Base-by-base conservation (phyloP, 2,797 vertebrate species). In the Phylloscopus collybita region DNA sequence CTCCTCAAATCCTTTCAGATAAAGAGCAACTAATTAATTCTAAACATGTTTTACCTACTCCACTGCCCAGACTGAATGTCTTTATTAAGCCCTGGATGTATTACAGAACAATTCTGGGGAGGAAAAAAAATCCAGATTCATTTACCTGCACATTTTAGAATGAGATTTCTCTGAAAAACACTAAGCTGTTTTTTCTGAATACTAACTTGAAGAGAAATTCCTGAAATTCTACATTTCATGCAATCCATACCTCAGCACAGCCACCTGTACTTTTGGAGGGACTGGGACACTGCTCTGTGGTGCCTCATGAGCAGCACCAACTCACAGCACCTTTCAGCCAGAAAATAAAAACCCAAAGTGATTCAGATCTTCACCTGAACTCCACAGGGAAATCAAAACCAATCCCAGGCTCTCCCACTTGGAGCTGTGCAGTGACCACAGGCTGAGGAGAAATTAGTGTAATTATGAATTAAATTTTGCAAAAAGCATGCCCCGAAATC, bases 111-210 rank as follows among this genome's bases (percentile, higher is more conserved):
- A 32, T 30, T 32, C 13, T 5, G 7, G 27, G 42, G 5, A 23
- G 47, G 42, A 17, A 53, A 73, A 73, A 50, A 53, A 69, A 40
- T 6, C 49, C 50, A 30, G 9, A 34, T 4, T 62, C 21, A 44
- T 78, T 65, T 8, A 51, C 17, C 40, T 66, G 27, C 17, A 22
- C 0, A 0, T 32, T 36, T 5, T 0, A n/a, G 16, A 5, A 71
- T 1, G 9, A 26, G 6, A 7, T 29, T 53, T 12, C 38, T 69
- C 65, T 64, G 19, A 27, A 44, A 70, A 80, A 57, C 4, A 0
- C 13, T 25, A 27, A 60, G 27, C 13, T 23, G 32, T 9, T 16
- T 81, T 64, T 54, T 42, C 54, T 7, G 0, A 42, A 11, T 4
- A 17, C 1, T 3, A 26, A 23, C 15, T 59, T 6, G 0, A 20